Base-by-base conservation (phyloP, 2,888 invertebrate species). In the Agrochola lota region DNA sequence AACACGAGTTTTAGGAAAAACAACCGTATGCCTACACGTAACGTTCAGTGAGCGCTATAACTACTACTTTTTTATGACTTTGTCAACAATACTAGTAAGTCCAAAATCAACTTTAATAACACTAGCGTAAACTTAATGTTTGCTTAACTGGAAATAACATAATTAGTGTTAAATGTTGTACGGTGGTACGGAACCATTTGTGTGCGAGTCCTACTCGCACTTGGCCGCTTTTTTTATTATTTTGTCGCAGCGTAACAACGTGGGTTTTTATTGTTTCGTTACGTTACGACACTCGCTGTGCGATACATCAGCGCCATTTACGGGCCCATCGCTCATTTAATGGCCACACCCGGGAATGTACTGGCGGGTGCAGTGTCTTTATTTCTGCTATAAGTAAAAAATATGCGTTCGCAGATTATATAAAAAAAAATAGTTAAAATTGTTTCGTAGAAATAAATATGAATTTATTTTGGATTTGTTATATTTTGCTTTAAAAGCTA, bases 271-370 rank as follows among this genome's bases (percentile, higher is more conserved):
- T 78, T 82, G 72, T 73, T 75, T 72, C 57, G 46, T 69, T 75
- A 55, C 70, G 77, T 78, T 74, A 60, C 72, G 77, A 78, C 77
- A 85, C 81, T 80, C 86, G 78, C 78, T 55, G 59, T 35, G 79
- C 60, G 81, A 81, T 85, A 78, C 80, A 86, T 88, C 83, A 80
- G 77, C 71, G 49, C 63, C 76, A 71, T 81, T 93, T 91, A 91
- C 86, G 76, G 80, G 78, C 72, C 78, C 78, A 91, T 92, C 90
- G 88, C 91, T 90, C 89, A 90, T 91, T 93, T 93, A 90, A 93
- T 91, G 90, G 90, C 91, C 91, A 85, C 90, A 90, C 89, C 87
- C 86, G 85, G 86, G 85, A 86, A 88, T 84, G 88, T 88, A 88
- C 85, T 83, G 67, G 40, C 68, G 55, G 11, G 35, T 40, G n/a